phyloP scores from a whole-genome alignment of 2,797 vertebrate species.

The Gobionotothen gibberifrons region DNA sequence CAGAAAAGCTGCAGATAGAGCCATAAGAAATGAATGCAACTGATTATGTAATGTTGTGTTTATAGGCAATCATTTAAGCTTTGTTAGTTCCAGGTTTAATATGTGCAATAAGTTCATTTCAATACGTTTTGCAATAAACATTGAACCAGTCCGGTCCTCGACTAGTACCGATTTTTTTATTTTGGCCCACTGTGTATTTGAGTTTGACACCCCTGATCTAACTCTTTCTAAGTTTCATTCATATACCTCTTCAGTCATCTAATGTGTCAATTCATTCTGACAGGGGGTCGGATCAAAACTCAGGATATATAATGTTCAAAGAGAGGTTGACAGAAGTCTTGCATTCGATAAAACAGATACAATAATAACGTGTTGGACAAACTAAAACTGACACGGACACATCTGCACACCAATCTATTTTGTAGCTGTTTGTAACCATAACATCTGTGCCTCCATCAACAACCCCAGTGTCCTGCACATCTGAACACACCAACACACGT shows the following conservation, averaged over 20 bases:
- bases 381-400: slow-evolving; percentile 9
- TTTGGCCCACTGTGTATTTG: too few relatives aligned
- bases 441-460: slow-evolving; percentile 49
- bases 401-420: slow-evolving; percentile 22
- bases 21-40: too few relatives aligned
- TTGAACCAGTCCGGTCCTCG: too few relatives aligned
- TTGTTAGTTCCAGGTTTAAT: too few relatives aligned
- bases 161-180: too few relatives aligned
- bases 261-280: background rate
- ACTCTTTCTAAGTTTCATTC: background rate
- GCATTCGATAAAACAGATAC: too few relatives aligned
- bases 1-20: too few relatives aligned
- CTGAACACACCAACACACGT: slow-evolving; percentile 38
- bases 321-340: background rate
- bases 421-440: slow-evolving; percentile 42
- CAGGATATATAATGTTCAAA: background rate
- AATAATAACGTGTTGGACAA: background rate
- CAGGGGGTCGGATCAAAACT: background rate
- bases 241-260: background rate
- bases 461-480: slow-evolving; percentile 20
- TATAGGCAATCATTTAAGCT: too few relatives aligned
- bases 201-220: background rate
- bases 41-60: too few relatives aligned
- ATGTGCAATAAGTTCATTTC: too few relatives aligned
- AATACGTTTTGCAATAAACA: too few relatives aligned